Evolutionary conservation across 2,113 vertebrate species (phyloP), one percentile per base, ranked within the genome.

Genomic region (Galbula dea): DNA sequence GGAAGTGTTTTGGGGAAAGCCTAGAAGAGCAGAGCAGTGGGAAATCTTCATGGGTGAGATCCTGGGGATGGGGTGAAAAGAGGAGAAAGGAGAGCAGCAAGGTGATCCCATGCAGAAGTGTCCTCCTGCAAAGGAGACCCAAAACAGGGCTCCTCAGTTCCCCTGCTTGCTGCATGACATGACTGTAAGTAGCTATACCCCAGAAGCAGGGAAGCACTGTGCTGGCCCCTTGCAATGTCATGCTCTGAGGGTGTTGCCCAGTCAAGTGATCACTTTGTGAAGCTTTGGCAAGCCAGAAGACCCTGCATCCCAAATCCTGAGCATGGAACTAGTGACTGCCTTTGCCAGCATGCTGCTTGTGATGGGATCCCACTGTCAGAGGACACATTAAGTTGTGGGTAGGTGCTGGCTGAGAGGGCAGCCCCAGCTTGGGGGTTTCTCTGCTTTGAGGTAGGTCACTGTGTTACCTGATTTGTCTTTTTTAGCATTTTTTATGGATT

Each of bases 311-410:
- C 4, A 2, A 55, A 20, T 41, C 61, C 51, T 0, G 1, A 83
- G 37, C 3, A 1, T 0, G 0, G n/a, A 82, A 49, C 12, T 52
- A 75, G 43, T 16, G 76, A 49, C 55, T 77, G 68, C 51, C 26
- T 45, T 66, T 51, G 55, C 0, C 0, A 68, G 24, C 16, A 29
- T 0, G 0, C 19, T 39, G 37, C 29, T 55, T 0, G 0, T 7
- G 23, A 15, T 1, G 6, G 13, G 24, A 59, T 37, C 58, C 2
- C 6, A 48, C 29, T 3, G 2, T 22, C n/a, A 58, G 62, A 72
- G 45, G 48, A 78, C 52, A 37, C 26, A 7, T 15, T 34, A 12
- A 3, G 24, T 15, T 67, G 57, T 54, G 17, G 12, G 29, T 6
- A 29, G 52, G 24, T 26, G 62, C 52, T 3, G 2, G 49, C 36